phyloP scores from a whole-genome alignment of 2,888 invertebrate species.

The Leucoma salicis region DNA sequence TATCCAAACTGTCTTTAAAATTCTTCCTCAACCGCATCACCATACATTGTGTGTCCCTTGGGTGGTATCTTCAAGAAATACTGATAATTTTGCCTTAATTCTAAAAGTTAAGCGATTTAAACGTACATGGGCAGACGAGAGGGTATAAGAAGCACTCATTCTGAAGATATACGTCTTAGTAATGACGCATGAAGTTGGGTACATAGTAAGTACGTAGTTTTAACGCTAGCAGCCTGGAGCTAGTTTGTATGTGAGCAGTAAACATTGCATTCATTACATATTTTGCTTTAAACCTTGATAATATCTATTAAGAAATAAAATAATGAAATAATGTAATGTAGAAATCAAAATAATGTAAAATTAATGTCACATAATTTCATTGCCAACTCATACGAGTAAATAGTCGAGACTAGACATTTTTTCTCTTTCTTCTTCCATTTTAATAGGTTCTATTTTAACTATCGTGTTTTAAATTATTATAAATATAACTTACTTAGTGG shows the following conservation, averaged over 20 bases:
- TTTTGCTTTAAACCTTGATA: too few species aligned
- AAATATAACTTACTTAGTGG: too few species aligned
- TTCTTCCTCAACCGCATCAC: conserved; percentile 27
- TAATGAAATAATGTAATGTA: too few species aligned
- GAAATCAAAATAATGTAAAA: too few species aligned
- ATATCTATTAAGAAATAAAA: too few species aligned
- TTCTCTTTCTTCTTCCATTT: too few species aligned
- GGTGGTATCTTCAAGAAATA: conserved; percentile 33
- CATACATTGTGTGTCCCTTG: conserved; percentile 27
- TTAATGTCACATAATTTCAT: too few species aligned
- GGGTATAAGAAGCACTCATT: conserved; percentile 24
- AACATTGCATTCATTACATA: neutral
- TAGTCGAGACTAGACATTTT: too few species aligned
- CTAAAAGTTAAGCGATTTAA: conserved; percentile 43
- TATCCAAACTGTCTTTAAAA: conserved; percentile 22
- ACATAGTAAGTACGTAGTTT: conserved; percentile 34
- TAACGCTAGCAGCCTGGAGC: conserved; percentile 28
- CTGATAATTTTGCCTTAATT: conserved; percentile 32
- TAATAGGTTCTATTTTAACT: too few species aligned
- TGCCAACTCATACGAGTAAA: too few species aligned
- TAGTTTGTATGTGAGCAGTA: conserved; percentile 4
- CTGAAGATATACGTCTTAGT: conserved; percentile 33
- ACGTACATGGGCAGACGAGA: conserved; percentile 16
- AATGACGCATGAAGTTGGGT: conserved; percentile 50
- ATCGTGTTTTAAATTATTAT: too few species aligned